Evolutionary conservation across 2,797 vertebrate genomes (phyloP), one percentile per base, ranked within the genome.

Genomic region (Ctenopoma multispine): DNA sequence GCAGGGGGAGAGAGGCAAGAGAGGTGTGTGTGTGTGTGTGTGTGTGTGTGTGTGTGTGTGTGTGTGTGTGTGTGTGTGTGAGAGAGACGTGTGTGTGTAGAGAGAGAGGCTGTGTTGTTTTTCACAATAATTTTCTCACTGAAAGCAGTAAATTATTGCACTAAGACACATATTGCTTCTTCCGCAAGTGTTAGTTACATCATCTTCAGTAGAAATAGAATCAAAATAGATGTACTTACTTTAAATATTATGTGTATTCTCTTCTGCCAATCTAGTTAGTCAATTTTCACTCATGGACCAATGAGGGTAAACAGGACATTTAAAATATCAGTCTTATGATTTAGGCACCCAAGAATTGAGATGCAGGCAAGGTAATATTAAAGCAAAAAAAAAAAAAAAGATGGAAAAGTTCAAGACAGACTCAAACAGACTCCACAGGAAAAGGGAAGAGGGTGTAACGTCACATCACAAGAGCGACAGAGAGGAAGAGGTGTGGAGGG

Each of bases 361-460:
- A 46, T 44, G 4, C 17, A 27, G 38, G 51, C 44, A 53, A 69
- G 29, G 54, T 76, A 73, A 53, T 78, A 49, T 43, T 17, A 69
- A 61, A 69, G 58, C 31, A 14, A 3, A 40, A 38, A 18, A 44
- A 63, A 43, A 17, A 44, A 46, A 64, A 44, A 18, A 44, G 3
- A 8, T 58, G 69, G 34, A 5, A 72, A 69, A 72, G 44, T 53
- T 59, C 10, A 36, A 64, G 72, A 60, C 36, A 77, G 72, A 83
- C 84, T 72, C 21, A 72, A 41, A 51, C 50, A 56, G 84, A 80
- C 76, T 21, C 10, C n/a, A 44, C 23, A 38, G 14, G 44, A 47
- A 55, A 47, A 55, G 56, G 48, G 68, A 9, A 5, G 50, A 40
- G 51, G 72, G 62, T 48, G 67, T 31, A 63, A 57, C 31, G 8